phyloP scores from a whole-genome alignment of 1,140 invertebrate genomes.

The Aphelinus atriplicis region DNA sequence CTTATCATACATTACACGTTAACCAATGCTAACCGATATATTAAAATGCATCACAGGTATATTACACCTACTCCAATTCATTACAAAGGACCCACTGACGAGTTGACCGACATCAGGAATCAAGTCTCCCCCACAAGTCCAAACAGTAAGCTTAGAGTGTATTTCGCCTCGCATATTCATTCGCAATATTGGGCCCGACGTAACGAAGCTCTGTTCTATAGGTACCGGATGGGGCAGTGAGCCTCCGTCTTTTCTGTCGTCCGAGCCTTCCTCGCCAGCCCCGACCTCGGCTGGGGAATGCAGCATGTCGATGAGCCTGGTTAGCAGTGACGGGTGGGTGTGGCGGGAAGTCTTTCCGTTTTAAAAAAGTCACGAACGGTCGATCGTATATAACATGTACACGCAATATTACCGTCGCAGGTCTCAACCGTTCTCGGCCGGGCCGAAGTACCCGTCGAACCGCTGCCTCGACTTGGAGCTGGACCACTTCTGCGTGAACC shows the following conservation, averaged over 20 bases:
- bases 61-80: constrained; percentile 55
- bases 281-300: constrained; percentile 70
- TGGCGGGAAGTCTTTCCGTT: too few species aligned
- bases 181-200: neutral
- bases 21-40: too few species aligned
- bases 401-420: constrained; percentile 30
- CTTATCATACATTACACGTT: too few species aligned
- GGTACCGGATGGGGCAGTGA: constrained; percentile 67
- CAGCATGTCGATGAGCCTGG: constrained; percentile 72
- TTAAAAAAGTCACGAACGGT: too few species aligned
- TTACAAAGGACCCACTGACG: constrained; percentile 56
- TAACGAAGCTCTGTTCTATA: constrained; percentile 33
- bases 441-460: constrained; percentile 67
- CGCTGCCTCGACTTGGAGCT: constrained; percentile 69
- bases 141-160: constrained; percentile 54
- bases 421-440: constrained; percentile 58
- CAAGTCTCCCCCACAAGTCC: constrained; percentile 63
- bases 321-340: constrained; percentile 71
- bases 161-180: neutral
- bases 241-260: constrained; percentile 71
- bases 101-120: constrained; percentile 56
- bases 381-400: neutral
- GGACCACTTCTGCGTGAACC: constrained; percentile 68
- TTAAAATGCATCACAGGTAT: constrained; percentile 44
- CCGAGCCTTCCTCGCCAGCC: constrained; percentile 75